A percentile compares a stretch with the other conserved stretches of the same genome.
phyloP scores from a whole-genome alignment of 2,113 vertebrate species.

The Rhinogobius similis region DNA sequence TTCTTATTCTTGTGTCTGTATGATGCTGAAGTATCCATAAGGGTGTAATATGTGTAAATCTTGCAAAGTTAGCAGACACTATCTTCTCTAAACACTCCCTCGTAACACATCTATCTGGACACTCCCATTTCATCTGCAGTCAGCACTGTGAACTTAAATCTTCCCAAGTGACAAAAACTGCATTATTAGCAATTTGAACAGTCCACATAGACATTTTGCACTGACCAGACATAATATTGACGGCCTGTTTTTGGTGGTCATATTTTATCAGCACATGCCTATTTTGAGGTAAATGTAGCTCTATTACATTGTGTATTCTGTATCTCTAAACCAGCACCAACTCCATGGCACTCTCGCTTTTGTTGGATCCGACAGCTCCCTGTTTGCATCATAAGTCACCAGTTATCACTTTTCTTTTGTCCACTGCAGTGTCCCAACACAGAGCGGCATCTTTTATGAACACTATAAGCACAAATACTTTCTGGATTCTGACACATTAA shows the following conservation, averaged over 20 bases:
- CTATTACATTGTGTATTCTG: background rate
- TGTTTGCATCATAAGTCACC: background rate
- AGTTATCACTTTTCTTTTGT: background rate
- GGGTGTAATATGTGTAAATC: constrained; percentile 39
- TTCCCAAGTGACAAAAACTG: background rate
- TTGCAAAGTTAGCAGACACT: constrained; percentile 29
- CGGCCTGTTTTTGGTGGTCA: background rate
- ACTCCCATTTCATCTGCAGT: constrained; percentile 22
- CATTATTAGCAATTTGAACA: constrained; percentile 3
- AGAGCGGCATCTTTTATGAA: background rate
- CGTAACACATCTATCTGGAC: constrained; percentile 33
- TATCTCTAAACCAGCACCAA: background rate
- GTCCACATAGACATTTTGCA: background rate
- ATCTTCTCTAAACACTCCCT: background rate
- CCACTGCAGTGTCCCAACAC: background rate
- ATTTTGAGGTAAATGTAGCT: background rate
- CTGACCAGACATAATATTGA: background rate
- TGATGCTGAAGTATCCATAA: constrained; percentile 23
- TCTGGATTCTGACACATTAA: background rate
- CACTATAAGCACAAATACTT: background rate
- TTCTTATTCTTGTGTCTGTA: constrained; percentile 22
- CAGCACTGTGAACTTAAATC: background rate
- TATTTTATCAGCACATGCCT: background rate
- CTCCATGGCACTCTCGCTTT: background rate
- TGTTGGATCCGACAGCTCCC: background rate